Evolutionary conservation across 2,113 vertebrate species (phyloP).

Genomic region (Chascanopsetta lugubris): DNA sequence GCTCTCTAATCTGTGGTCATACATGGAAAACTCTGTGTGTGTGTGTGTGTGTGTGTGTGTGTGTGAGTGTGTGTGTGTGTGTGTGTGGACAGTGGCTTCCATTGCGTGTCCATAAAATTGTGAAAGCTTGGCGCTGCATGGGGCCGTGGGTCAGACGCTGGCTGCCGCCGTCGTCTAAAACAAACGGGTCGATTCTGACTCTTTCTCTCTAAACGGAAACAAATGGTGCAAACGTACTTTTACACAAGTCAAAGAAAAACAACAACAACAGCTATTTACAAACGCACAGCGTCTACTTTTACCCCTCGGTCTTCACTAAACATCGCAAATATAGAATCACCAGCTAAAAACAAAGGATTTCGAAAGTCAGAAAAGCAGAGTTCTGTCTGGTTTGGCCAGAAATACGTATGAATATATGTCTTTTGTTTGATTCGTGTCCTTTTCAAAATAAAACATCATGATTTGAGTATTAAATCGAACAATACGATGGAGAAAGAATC

Average conservation of each 20-base stretch:
- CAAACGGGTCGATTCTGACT: slow-evolving; percentile 14
- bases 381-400: too few relatives aligned
- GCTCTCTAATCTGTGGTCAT: slow-evolving; percentile 26
- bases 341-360: too few relatives aligned
- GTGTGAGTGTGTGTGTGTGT: background rate
- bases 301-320: background rate
- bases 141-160: slow-evolving; percentile 24
- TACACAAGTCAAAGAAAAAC: background rate
- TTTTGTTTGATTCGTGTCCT: too few relatives aligned
- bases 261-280: slow-evolving; percentile 1
- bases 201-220: slow-evolving; percentile 2
- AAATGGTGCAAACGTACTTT: background rate
- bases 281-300: background rate
- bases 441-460: too few relatives aligned
- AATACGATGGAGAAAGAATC: too few relatives aligned
- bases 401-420: too few relatives aligned
- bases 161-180: slow-evolving; percentile 15
- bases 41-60: slow-evolving; percentile 2
- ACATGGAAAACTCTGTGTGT: slow-evolving; percentile 25
- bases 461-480: too few relatives aligned
- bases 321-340: background rate
- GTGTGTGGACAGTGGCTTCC: slow-evolving; percentile 4
- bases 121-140: slow-evolving; percentile 23
- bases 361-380: too few relatives aligned
- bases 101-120: slow-evolving; percentile 28